Percentiles rank a stretch among this genome's conserved stretches.
These are phyloP conservation scores for Hypercompe scribonia DNA, from an alignment of 2,888 invertebrate species.

Conservation along the genomic window DNA sequence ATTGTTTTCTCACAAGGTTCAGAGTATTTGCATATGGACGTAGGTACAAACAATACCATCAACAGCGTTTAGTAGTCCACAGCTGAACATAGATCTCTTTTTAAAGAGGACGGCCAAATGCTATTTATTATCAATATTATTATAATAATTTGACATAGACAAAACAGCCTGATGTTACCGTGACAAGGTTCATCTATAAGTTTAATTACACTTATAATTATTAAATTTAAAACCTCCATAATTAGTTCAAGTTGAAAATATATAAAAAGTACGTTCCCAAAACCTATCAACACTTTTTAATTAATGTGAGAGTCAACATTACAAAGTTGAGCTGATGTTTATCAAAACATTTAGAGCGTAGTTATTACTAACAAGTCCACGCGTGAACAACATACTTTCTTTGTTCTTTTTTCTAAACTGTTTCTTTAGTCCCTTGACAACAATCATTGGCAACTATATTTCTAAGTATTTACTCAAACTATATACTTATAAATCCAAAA, in stretches of 20 bases:
- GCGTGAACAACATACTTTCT: constrained; percentile 18
- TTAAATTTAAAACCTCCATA: neutral
- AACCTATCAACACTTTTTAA: constrained; percentile 16
- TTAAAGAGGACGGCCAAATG: too few species aligned
- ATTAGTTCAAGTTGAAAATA: neutral
- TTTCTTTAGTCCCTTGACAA: constrained; percentile 25
- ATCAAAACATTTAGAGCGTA: neutral
- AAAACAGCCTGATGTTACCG: neutral
- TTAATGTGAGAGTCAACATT: constrained; percentile 13
- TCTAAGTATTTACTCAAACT: neutral
- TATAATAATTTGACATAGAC: neutral
- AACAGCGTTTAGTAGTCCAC: too few species aligned
- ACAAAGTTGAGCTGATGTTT: constrained; percentile 11
- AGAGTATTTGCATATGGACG: neutral
- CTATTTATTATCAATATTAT: neutral
- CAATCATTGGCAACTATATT: constrained; percentile 12
- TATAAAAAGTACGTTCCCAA: neutral
- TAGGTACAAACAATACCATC: neutral
- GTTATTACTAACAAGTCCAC: constrained; percentile 14
- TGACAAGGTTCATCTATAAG: neutral
- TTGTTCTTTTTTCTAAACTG: constrained; percentile 20
- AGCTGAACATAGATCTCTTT: too few species aligned
- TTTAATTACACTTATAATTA: neutral
- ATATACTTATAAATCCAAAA: neutral
- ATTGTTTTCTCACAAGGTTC: neutral